Evolutionary conservation across 2,888 invertebrate genomes (phyloP).

Genomic region (Linnaemya vulpina): DNA sequence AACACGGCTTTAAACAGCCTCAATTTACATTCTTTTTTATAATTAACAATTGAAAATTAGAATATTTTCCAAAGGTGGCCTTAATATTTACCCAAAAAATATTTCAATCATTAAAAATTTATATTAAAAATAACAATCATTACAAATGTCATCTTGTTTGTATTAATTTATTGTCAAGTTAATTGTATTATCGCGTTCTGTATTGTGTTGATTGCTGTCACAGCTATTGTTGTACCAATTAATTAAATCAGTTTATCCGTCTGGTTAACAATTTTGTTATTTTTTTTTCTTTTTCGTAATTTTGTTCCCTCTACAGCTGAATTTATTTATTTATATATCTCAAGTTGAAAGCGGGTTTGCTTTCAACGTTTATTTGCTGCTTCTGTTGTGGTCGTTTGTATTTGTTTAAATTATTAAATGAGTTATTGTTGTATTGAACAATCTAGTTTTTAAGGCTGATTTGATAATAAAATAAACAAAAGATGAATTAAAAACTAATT

Average conservation of each 20-base stretch:
- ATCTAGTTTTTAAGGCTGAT: not conserved
- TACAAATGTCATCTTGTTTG: not conserved
- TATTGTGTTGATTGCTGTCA: not conserved
- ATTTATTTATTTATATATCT: not conserved
- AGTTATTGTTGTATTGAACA: not conserved
- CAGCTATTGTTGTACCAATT: not conserved
- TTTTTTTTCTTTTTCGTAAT: not conserved
- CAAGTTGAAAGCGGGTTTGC: not conserved
- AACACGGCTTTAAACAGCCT: too few relatives aligned
- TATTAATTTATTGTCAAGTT: not conserved
- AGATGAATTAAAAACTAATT: conserved; percentile 16
- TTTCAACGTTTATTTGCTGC: not conserved
- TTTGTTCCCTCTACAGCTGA: not conserved
- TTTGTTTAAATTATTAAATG: conserved; percentile 10
- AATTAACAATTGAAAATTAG: too few relatives aligned
- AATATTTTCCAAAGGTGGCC: too few relatives aligned
- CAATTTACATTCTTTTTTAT: too few relatives aligned
- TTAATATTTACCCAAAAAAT: not conserved
- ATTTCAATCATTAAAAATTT: not conserved
- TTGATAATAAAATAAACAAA: conserved; percentile 2
- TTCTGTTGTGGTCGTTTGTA: not conserved
- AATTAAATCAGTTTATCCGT: conserved; percentile 30
- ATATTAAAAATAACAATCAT: not conserved
- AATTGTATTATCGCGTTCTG: conserved; percentile 1
- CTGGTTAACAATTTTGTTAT: not conserved